Base-by-base conservation (phyloP, 2,888 invertebrate genomes). In the Apotomis betuletana region DNA sequence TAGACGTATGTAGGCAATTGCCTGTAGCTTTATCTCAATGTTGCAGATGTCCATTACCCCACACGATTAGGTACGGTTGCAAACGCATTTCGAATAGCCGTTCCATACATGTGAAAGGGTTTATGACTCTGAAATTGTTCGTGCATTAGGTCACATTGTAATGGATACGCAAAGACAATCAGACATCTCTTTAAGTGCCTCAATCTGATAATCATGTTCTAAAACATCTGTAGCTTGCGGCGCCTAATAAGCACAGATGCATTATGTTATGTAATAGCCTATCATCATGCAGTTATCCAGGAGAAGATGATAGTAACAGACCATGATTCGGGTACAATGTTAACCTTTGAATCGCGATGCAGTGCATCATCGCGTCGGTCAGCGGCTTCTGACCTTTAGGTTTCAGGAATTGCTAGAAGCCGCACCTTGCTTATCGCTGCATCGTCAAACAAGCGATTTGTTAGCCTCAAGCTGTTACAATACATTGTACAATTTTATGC, bases 361-460 rank as follows among this genome's bases (percentile, higher is more conserved):
- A 73, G 63, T 70, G 70, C 74, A 77, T 77, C 78, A 76, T 74
- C 75, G 73, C 74, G 69, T 73, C 75, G 76, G 78, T 77, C 77
- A 77, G 70, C 70, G 74, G 69, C 77, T 72, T 78, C 75, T 84
- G 79, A 83, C 85, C 83, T 84, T 83, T 82, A 71, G 54, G 74
- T 71, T 82, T 82, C 84, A 84, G 81, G 77, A 80, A 80, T 86
- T 85, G 79, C 79, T 77, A 84, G 85, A 73, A 74, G 59, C 70
- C 70, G 70, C 76, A 63, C 68, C 74, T 77, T 64, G 70, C 62
- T 61, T 74, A 73, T 74, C 70, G 74, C 63, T 74, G 68, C 75
- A 77, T 75, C 77, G 77, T 70, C 75, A 70, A 70, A 63, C 67
- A 54, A 77, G 65, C 55, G 55, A 68, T 60, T 73, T 69, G 60